Percentiles rank a stretch among this genome's conserved stretches.
Conservation (phyloP, 1,140 invertebrate genomes). For the Listronotus bonariensis region DNA sequence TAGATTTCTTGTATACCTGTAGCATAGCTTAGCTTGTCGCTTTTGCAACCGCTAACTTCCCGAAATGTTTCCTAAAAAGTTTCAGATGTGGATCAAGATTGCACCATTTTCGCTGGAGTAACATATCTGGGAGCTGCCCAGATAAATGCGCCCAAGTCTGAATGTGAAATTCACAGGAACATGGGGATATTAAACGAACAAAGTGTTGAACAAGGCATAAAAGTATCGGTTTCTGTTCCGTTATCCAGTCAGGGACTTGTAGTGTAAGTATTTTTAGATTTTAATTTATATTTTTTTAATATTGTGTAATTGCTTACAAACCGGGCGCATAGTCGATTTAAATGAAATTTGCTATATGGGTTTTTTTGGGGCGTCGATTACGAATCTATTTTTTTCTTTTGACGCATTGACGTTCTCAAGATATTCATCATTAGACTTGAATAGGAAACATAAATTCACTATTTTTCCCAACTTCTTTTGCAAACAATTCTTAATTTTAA, state of each 20-base stretch:
- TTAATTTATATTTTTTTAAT: slow-evolving; percentile 1
- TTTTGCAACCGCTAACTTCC: slow-evolving; percentile 12
- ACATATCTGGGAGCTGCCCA: slow-evolving; percentile 92
- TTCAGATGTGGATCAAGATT: slow-evolving; percentile 82
- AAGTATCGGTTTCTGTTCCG: slow-evolving; percentile 89
- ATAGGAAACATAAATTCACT: too few relatives aligned
- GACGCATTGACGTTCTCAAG: too few relatives aligned
- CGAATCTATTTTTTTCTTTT: too few relatives aligned
- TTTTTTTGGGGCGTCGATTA: too few relatives aligned
- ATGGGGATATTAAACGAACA: slow-evolving; percentile 88
- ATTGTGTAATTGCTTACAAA: too few relatives aligned
- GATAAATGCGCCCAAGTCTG: slow-evolving; percentile 91
- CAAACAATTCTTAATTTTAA: too few relatives aligned
- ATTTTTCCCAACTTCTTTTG: too few relatives aligned
- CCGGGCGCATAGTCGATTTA: too few relatives aligned
- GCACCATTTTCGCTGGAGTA: slow-evolving; percentile 90
- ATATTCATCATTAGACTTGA: too few relatives aligned
- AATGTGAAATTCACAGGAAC: slow-evolving; percentile 93
- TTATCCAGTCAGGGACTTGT: slow-evolving; percentile 84
- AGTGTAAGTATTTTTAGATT: slow-evolving; percentile 63
- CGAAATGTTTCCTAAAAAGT: slow-evolving; percentile 53
- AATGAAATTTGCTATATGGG: too few relatives aligned
- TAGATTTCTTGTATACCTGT: neutral
- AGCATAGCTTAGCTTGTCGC: slow-evolving; percentile 4
- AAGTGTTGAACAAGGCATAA: slow-evolving; percentile 76